These are phyloP conservation scores for Phataginus tetradactyla DNA, from an alignment of 2,797 vertebrate species.

Conservation along the genomic window DNA sequence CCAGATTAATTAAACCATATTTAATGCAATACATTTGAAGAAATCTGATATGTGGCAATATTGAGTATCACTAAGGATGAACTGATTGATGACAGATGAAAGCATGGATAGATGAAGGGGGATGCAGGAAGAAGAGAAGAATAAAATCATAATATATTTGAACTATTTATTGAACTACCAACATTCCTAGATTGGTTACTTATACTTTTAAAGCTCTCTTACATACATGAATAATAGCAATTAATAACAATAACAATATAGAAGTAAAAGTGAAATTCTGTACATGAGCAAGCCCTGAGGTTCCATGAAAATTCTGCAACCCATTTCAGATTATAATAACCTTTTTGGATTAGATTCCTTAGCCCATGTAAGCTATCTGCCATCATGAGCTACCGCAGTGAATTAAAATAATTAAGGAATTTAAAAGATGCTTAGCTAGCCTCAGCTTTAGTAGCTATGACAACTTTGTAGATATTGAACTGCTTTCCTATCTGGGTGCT, in stretches of 20 bases:
- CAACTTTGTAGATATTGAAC: background rate
- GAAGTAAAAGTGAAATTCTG: background rate
- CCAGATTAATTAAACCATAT: background rate
- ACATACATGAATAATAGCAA: background rate
- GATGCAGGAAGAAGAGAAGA: background rate
- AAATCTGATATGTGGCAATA: background rate
- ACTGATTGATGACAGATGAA: background rate
- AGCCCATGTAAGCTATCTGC: background rate
- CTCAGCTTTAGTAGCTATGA: background rate
- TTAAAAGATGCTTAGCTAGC: background rate
- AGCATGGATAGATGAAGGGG: background rate
- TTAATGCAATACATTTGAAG: background rate
- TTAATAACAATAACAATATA: background rate
- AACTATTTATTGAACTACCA: background rate
- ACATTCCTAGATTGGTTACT: background rate
- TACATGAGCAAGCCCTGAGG: background rate
- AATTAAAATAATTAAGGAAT: constrained; percentile 27
- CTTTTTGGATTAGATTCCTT: background rate
- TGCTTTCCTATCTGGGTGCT: background rate
- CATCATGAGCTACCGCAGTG: background rate
- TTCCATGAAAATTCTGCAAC: background rate
- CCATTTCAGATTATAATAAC: background rate
- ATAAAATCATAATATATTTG: background rate
- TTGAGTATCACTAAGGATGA: background rate
- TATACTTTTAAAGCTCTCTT: background rate